Evolutionary conservation across 1,140 invertebrate genomes (phyloP).

Genomic region (Bombus pyrosoma): DNA sequence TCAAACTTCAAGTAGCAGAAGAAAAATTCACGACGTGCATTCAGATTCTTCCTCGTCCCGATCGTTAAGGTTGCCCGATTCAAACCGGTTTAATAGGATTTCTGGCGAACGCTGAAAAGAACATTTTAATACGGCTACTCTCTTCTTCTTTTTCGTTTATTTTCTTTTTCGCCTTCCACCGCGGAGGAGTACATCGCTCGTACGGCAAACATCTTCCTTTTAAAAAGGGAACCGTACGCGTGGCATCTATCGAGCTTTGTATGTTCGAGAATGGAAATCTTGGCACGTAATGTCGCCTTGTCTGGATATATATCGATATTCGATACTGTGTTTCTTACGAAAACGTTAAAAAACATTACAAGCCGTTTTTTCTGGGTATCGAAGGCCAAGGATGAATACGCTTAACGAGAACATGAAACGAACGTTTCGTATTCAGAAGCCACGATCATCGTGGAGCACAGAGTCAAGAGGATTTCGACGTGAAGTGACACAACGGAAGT

Average conservation of each 20-base stretch:
- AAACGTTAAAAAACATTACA: slow-evolving; percentile 38
- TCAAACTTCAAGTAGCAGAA: slow-evolving; percentile 49
- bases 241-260: neutral
- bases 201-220: slow-evolving; percentile 7
- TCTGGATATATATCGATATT: neutral
- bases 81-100: slow-evolving; percentile 57
- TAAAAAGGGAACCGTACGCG: neutral
- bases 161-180: neutral
- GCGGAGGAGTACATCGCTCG: neutral
- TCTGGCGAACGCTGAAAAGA: slow-evolving; percentile 54
- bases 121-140: slow-evolving; percentile 50
- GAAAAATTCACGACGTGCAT: slow-evolving; percentile 49
- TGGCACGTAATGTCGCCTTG: slow-evolving; percentile 1
- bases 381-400: neutral
- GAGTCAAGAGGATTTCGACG: slow-evolving; percentile 17
- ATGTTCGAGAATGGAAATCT: neutral
- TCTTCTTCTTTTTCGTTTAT: neutral
- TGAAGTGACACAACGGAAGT: slow-evolving; percentile 23
- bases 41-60: slow-evolving; percentile 37
- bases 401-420: slow-evolving; percentile 32
- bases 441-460: neutral
- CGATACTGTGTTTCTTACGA: neutral
- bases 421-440: neutral
- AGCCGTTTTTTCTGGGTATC: slow-evolving; percentile 6
- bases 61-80: slow-evolving; percentile 47